These are phyloP conservation scores for Chromobotia macracanthus DNA, from an alignment of 2,797 vertebrate species.

Conservation along the genomic window DNA sequence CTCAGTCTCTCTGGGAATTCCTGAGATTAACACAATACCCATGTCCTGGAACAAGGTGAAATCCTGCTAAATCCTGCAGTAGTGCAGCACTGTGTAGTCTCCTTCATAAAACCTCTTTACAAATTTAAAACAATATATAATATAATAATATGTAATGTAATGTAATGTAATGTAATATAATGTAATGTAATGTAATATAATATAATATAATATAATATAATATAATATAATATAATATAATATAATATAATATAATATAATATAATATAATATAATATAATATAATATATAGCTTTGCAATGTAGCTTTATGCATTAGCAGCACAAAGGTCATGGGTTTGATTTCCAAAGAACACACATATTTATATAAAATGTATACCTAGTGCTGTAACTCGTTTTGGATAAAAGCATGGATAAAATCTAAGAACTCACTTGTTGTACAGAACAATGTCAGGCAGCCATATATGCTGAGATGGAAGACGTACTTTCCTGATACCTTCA, in stretches of 20 bases:
- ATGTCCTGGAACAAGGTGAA: background rate
- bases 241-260: background rate
- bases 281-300: too few relatives aligned
- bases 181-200: too few relatives aligned
- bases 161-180: too few relatives aligned
- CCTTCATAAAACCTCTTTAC: background rate
- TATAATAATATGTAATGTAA: too few relatives aligned
- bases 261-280: background rate
- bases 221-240: too few relatives aligned
- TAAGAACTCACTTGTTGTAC: constrained; percentile 79
- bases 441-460: constrained; percentile 85
- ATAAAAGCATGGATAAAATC: background rate
- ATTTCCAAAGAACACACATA: too few relatives aligned
- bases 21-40: background rate
- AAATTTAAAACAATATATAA: too few relatives aligned
- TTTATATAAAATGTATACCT: too few relatives aligned
- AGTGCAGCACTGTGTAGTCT: background rate
- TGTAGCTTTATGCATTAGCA: too few relatives aligned
- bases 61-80: background rate
- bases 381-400: too few relatives aligned
- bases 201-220: too few relatives aligned
- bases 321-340: too few relatives aligned
- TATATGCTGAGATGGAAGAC: constrained; percentile 81
- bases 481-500: constrained; percentile 81
- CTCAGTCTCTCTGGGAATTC: background rate